A percentile compares a stretch with the other conserved stretches of the same genome.
Evolutionary conservation across 2,888 invertebrate genomes (phyloP).

Genomic region (Sympetrum striolatum): DNA sequence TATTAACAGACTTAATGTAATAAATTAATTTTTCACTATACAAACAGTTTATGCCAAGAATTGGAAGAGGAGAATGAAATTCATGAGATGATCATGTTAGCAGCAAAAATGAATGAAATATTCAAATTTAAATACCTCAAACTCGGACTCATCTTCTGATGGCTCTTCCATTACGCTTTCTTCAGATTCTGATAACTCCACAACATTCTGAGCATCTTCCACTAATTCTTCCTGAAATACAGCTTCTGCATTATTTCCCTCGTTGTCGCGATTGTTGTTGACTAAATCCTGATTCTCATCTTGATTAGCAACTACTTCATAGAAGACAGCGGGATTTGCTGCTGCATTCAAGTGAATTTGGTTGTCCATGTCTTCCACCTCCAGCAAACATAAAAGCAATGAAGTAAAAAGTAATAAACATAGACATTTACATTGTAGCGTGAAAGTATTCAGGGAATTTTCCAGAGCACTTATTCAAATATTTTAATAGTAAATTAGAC

Average conservation of each 20-base stretch:
- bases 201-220: background rate
- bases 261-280: slow-evolving; percentile 28
- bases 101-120: background rate
- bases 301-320: slow-evolving; percentile 21
- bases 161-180: background rate
- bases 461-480: too few relatives aligned
- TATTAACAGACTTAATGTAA: too few relatives aligned
- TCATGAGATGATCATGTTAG: too few relatives aligned
- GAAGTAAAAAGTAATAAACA: too few relatives aligned
- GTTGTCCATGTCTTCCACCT: slow-evolving; percentile 26
- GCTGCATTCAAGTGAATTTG: slow-evolving; percentile 15
- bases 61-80: too few relatives aligned
- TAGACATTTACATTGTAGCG: too few relatives aligned
- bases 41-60: too few relatives aligned
- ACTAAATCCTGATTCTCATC: slow-evolving; percentile 22
- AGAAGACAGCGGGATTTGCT: background rate
- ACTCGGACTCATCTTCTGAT: slow-evolving; percentile 12
- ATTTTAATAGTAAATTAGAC: too few relatives aligned
- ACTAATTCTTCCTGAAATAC: background rate
- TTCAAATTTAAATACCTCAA: background rate
- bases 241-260: slow-evolving; percentile 33
- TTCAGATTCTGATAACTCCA: background rate
- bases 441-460: too few relatives aligned
- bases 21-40: too few relatives aligned
- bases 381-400: too few relatives aligned